phyloP scores from a whole-genome alignment of 2,113 vertebrate genomes.

The Xenotilapia leptura region DNA sequence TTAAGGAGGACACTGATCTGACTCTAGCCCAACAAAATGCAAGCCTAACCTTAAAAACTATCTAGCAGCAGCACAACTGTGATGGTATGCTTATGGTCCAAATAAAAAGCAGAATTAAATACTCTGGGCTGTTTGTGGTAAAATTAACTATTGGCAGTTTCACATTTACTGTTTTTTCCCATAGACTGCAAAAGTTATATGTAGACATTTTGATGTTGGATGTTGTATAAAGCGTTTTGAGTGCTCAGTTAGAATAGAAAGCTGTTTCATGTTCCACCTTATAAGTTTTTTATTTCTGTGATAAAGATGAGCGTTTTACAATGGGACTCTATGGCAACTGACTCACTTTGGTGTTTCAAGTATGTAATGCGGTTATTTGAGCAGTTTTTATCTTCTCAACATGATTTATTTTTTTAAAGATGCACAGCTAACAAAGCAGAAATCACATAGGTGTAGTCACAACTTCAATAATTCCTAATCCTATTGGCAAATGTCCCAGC shows the following conservation, averaged over 20 bases:
- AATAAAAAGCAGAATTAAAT: background rate
- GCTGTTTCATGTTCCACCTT: background rate
- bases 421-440: background rate
- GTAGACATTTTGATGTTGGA: background rate
- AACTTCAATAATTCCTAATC: slow-evolving; percentile 13
- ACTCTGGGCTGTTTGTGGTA: background rate
- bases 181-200: background rate
- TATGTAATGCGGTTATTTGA: background rate
- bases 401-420: background rate
- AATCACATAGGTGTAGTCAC: background rate
- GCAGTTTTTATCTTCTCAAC: background rate
- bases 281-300: background rate
- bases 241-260: background rate
- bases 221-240: background rate
- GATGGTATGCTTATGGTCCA: background rate
- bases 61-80: background rate
- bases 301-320: background rate
- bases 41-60: background rate
- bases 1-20: background rate
- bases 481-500: slow-evolving; percentile 5
- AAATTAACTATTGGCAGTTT: background rate
- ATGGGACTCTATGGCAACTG: background rate
- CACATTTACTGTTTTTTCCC: background rate
- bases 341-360: background rate
- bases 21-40: background rate